Evolutionary conservation across 2,888 invertebrate species (phyloP), one percentile per base, ranked within the genome.

Genomic region (Palloptera scutellata): DNA sequence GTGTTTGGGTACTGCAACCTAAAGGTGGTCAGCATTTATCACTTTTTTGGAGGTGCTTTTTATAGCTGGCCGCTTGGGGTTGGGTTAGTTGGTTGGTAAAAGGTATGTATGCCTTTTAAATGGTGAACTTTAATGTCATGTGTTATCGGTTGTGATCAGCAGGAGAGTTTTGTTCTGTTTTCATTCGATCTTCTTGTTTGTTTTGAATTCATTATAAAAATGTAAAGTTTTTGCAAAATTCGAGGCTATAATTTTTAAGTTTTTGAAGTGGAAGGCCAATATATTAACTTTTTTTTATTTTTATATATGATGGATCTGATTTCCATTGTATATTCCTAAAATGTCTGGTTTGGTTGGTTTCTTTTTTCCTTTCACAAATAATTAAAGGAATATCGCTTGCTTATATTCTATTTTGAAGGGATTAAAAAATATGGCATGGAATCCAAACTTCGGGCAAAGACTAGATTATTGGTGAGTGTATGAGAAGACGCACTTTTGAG

Each of bases 141-240:
- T 81, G 81, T 81, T 81, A 81, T 81, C 82, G 77, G 81, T 79
- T 78, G 75, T 76, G 78, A 81, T 81, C 81, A 79, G 78, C 76
- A 70, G 68, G 67, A 74, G 77, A 75, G 76, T 30, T 67, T 64
- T 53, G 48, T 48, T n/a, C 52, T 53, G 64, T 41, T 58, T 57
- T 62, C 4, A 11, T 43, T 5, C 15, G 15, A 11, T 42, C 30
- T 13, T 30, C 11, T 48, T 53, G 45, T 19, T 65, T 59, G 59
- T 43, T 43, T 13, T 20, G 20, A 5, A 12, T 53, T 13, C 30
- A 30, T 30, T 30, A 30, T 30, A 30, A 30, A 30, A 30, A 30
- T 30, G 30, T 30, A 30, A 30, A 30, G 30, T 30, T 30, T 30
- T 30, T 30, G 30, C 30, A 30, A 30, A 30, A 48, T 13, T n/a